phyloP scores from a whole-genome alignment of 2,888 invertebrate genomes.

The Amiota minor region DNA sequence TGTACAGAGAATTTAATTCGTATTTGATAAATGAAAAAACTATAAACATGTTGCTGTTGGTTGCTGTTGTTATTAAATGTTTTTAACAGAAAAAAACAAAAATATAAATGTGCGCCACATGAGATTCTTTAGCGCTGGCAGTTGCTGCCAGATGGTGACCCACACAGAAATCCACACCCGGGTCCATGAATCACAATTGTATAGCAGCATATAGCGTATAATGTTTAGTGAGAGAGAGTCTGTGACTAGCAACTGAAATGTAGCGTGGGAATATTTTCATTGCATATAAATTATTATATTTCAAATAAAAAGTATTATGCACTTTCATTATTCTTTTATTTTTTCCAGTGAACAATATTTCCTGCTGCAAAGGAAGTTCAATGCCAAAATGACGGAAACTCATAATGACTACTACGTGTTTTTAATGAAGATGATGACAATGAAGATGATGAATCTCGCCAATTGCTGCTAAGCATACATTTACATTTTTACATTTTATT shows the following conservation, averaged over 20 bases:
- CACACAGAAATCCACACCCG: no score
- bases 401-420: not conserved
- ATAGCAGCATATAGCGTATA: not conserved
- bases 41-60: not conserved
- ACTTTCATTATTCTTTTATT: constrained; percentile 1
- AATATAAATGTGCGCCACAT: not conserved
- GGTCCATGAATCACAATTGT: no score
- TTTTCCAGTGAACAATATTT: not conserved
- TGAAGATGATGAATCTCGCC: not conserved
- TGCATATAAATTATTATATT: constrained; percentile 44
- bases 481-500: not conserved
- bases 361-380: not conserved
- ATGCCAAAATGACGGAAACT: constrained; percentile 4
- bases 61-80: not conserved
- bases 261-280: constrained; percentile 58
- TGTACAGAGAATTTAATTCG: not conserved
- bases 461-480: not conserved
- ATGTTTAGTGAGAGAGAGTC: constrained; percentile 35
- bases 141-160: no score
- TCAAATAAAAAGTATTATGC: constrained; percentile 1
- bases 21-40: no score
- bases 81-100: not conserved
- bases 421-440: not conserved
- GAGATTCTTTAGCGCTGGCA: not conserved
- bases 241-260: constrained; percentile 45